Percentiles rank a stretch among this genome's conserved stretches.
phyloP scores from a whole-genome alignment of 2,113 vertebrate genomes.

The Eolophus roseicapilla region DNA sequence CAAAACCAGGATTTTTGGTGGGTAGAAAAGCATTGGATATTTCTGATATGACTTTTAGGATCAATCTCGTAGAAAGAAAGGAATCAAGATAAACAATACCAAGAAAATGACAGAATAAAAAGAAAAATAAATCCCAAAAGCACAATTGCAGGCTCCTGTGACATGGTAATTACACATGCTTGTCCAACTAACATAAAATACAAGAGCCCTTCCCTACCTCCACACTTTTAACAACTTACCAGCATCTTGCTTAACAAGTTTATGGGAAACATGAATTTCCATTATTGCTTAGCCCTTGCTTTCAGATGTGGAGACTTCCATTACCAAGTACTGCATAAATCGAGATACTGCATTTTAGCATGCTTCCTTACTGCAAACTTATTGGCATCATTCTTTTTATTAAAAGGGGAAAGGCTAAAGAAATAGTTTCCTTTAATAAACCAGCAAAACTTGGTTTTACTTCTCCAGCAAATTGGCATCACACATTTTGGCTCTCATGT shows the following conservation, averaged over 20 bases:
- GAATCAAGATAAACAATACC: neutral
- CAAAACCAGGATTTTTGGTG: neutral
- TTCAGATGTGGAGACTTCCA: neutral
- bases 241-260: neutral
- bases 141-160: neutral
- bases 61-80: conserved; percentile 18
- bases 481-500: neutral
- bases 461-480: neutral
- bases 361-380: neutral
- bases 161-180: neutral
- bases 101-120: conserved; percentile 30
- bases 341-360: neutral
- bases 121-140: neutral
- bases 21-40: neutral
- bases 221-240: neutral
- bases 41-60: neutral
- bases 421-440: neutral
- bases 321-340: neutral
- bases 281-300: neutral
- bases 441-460: neutral
- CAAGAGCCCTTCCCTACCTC: neutral
- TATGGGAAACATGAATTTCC: neutral
- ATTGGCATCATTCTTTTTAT: neutral
- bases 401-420: neutral
- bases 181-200: neutral